Evolutionary conservation across 2,113 vertebrate genomes (phyloP).

Genomic region (Eupsittula cactorum): DNA sequence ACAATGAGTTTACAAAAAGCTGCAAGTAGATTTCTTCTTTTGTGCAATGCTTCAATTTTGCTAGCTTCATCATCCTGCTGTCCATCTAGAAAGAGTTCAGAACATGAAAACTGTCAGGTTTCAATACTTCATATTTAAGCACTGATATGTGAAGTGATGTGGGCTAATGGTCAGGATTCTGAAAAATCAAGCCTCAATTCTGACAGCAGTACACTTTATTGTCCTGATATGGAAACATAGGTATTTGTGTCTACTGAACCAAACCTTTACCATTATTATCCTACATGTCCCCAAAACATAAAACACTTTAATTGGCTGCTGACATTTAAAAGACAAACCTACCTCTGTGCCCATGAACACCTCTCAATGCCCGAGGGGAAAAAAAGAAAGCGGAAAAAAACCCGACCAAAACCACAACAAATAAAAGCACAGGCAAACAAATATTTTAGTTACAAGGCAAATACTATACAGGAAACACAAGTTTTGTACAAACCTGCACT

Average conservation of each 20-base stretch:
- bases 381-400: background rate
- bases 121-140: background rate
- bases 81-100: slow-evolving; percentile 81
- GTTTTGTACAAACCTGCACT: slow-evolving; percentile 84
- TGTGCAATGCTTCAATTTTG: slow-evolving; percentile 98
- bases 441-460: background rate
- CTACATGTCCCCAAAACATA: background rate
- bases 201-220: background rate
- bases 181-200: background rate
- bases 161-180: background rate
- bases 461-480: accelerated
- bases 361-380: background rate
- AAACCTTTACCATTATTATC: background rate
- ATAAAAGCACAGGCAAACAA: background rate
- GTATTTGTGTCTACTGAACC: background rate
- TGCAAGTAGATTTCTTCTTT: slow-evolving; percentile 96
- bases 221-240: background rate
- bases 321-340: background rate
- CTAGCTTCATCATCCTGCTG: slow-evolving; percentile 98
- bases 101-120: background rate
- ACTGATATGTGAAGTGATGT: background rate
- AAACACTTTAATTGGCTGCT: background rate
- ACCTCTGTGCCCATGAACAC: background rate
- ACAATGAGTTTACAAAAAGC: slow-evolving; percentile 99
- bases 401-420: background rate